Evolutionary conservation across 2,888 invertebrate genomes (phyloP).

Genomic region (Axea sp.): DNA sequence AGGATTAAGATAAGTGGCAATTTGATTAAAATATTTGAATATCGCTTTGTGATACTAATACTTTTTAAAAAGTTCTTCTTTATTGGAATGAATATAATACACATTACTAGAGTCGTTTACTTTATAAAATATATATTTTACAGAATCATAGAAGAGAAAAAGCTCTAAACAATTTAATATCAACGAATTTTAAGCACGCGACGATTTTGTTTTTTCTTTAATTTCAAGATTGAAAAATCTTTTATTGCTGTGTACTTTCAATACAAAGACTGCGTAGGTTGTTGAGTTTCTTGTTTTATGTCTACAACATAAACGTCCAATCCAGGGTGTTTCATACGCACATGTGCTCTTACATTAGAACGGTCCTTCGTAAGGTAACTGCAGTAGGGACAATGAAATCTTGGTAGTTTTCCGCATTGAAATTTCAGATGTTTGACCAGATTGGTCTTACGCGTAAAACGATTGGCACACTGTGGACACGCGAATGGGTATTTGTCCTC

Average conservation of each 20-base stretch:
- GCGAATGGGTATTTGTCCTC: conserved; percentile 35
- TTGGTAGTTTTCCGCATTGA: conserved; percentile 76
- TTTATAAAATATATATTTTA: too few species aligned
- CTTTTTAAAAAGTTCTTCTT: too few species aligned
- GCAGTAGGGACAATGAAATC: conserved; percentile 77
- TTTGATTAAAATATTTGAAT: too few species aligned
- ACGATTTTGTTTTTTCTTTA: too few species aligned
- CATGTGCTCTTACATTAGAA: conserved; percentile 75
- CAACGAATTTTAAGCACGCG: too few species aligned
- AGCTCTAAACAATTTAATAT: too few species aligned
- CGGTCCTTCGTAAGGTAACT: conserved; percentile 75
- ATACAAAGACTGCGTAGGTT: conserved; percentile 1
- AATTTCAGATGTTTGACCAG: conserved; percentile 67
- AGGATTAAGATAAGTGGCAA: too few species aligned
- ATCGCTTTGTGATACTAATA: too few species aligned
- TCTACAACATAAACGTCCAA: conserved; percentile 72
- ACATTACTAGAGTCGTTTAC: too few species aligned
- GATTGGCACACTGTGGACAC: conserved; percentile 37
- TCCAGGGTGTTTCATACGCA: conserved; percentile 72
- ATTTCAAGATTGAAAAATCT: too few species aligned
- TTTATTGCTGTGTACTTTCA: neutral
- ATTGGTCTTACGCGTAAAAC: conserved; percentile 24
- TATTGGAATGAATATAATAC: too few species aligned
- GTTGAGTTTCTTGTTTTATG: conserved; percentile 52
- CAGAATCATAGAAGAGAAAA: too few species aligned